Evolutionary conservation across 2,113 vertebrate genomes (phyloP).

Genomic region (Tricholaema leucomelas): DNA sequence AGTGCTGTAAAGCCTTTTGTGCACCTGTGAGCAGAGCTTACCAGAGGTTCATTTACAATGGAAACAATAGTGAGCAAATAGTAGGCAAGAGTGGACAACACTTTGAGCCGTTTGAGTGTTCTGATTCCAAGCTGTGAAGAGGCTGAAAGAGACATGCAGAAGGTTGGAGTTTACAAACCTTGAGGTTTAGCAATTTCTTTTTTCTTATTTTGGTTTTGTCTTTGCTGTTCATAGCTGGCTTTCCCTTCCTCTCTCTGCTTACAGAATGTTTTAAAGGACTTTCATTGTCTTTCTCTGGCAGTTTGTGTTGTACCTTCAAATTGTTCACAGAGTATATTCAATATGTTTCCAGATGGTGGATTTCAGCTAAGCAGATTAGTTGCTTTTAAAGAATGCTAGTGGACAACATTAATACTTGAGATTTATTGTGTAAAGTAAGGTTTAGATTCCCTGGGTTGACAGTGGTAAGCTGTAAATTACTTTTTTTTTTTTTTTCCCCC

Average conservation of each 20-base stretch:
- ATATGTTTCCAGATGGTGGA: not conserved
- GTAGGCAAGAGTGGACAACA: not conserved
- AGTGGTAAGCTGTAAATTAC: not conserved
- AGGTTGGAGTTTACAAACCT: not conserved
- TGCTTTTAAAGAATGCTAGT: slow-evolving; percentile 22
- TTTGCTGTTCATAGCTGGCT: not conserved
- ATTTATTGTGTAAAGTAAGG: slow-evolving; percentile 29
- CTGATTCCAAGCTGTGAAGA: not conserved
- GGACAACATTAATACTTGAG: slow-evolving; percentile 23
- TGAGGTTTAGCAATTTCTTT: not conserved
- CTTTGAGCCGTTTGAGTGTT: not conserved
- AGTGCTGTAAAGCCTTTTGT: not conserved
- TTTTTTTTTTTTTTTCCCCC: not conserved
- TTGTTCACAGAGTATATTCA: not conserved
- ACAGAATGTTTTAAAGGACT: not conserved
- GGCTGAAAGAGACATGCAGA: not conserved
- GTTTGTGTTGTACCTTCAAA: not conserved
- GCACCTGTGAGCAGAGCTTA: not conserved
- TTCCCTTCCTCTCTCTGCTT: not conserved
- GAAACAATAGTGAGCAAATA: not conserved
- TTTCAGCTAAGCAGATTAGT: slow-evolving; percentile 45
- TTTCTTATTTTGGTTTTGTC: not conserved
- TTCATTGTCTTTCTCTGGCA: not conserved
- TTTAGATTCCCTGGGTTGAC: not conserved
- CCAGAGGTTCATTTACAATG: accelerated